These are phyloP conservation scores for Diorhabda sublineata DNA, from an alignment of 1,140 invertebrate species.

Conservation along the genomic window DNA sequence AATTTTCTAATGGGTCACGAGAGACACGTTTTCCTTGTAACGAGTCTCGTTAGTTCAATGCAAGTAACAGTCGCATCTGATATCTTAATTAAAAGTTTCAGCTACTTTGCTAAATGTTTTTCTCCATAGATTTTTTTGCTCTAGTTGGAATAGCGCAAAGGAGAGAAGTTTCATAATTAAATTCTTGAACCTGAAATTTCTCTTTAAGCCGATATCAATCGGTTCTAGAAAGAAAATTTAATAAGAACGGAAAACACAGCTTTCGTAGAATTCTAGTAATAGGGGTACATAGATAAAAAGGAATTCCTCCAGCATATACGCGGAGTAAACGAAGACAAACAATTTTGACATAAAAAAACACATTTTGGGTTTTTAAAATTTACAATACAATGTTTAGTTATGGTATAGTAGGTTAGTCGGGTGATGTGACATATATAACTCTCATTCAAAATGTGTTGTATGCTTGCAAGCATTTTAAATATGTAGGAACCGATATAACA, in stretches of 20 bases:
- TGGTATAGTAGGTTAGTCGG: too few relatives aligned
- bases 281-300: too few relatives aligned
- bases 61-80: background rate
- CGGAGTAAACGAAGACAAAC: too few relatives aligned
- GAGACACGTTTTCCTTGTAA: constrained; percentile 3
- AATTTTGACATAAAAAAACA: too few relatives aligned
- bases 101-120: constrained; percentile 2
- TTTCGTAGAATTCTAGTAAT: too few relatives aligned
- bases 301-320: too few relatives aligned
- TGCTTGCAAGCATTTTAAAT: too few relatives aligned
- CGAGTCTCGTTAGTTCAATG: constrained; percentile 3
- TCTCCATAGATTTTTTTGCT: constrained; percentile 4
- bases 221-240: background rate
- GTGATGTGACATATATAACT: too few relatives aligned
- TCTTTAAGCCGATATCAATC: background rate
- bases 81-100: constrained; percentile 12
- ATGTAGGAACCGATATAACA: too few relatives aligned
- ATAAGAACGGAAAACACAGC: background rate
- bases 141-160: background rate
- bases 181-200: background rate
- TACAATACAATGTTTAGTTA: too few relatives aligned
- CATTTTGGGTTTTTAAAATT: too few relatives aligned
- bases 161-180: constrained; percentile 5
- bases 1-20: background rate
- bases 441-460: too few relatives aligned